Evolutionary conservation across 2,113 vertebrate genomes (phyloP), one percentile per base, ranked within the genome.

Genomic region (Myrmecobius fasciatus): DNA sequence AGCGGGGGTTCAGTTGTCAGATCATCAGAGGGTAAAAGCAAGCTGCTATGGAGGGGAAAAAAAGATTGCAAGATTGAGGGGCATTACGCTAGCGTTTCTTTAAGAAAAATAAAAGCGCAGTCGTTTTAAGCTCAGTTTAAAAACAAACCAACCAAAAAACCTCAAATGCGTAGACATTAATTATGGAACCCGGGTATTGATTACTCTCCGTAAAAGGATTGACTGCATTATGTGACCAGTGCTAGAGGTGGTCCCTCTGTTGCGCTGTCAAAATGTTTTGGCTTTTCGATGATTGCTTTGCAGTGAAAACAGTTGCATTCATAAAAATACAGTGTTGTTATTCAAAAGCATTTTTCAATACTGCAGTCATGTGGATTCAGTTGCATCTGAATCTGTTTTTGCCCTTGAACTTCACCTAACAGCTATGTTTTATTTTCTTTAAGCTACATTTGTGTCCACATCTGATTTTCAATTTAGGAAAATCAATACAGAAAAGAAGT

Each of bases 261-360:
- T 96, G 97, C 96, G 97, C 97, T 98, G 97, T 98, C 97, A 97
- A 97, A 97, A 96, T 97, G 97, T 97, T 97, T 97, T 96, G 97
- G 97, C 95, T 97, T 97, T 96, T 96, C 97, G 95, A 95, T 97
- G 97, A 97, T 97, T 97, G 97, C 95, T 97, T 97, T 93, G 97
- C 92, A 97, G 96, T 93, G 95, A 94, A 95, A 95, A 96, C 97
- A 97, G 96, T 97, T 97, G 97, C 95, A 49, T 96, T 97, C 96
- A 95, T 97, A 75, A 97, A 96, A 95, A 98, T 97, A 97, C 94
- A 96, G 92, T 97, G 95, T 96, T 96, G 91, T 54, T 91, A 25
- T 92, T 3, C 22, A 9, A 24, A 48, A 8, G 0, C 26, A 0
- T 43, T 53, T 28, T 91, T 36, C 53, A 92, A 83, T 90, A 28